Conservation (phyloP, 2,113 vertebrate genomes). For the Morone saxatilis region DNA sequence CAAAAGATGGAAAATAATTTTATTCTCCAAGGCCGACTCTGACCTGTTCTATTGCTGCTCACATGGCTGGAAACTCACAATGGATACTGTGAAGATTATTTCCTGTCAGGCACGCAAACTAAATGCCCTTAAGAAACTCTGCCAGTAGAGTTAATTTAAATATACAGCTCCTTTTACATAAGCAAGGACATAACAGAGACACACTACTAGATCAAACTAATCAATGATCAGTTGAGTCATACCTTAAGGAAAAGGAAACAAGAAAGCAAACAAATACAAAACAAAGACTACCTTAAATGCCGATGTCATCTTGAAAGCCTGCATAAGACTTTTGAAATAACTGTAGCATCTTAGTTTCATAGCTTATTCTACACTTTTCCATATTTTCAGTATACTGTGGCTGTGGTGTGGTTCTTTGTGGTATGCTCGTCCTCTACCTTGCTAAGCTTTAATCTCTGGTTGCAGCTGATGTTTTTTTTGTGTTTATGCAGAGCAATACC, state of each 20-base stretch:
- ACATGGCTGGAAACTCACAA: not conserved
- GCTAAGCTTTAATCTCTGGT: not conserved
- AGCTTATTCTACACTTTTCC: not conserved
- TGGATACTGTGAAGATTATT: not conserved
- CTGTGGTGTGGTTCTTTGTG: not conserved
- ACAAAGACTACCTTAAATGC: not conserved
- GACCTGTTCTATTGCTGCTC: not conserved
- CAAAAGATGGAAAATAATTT: not conserved
- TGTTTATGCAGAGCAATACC: not conserved
- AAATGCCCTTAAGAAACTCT: not conserved
- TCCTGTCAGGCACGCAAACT: not conserved
- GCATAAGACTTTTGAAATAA: not conserved
- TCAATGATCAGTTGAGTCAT: not conserved
- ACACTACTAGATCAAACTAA: not conserved
- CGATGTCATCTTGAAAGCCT: not conserved
- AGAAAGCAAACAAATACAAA: not conserved
- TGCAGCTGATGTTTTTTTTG: not conserved
- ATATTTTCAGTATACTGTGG: not conserved
- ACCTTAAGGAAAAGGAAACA: not conserved
- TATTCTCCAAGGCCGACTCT: conserved; percentile 12
- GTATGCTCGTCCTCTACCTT: not conserved
- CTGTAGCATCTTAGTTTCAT: not conserved
- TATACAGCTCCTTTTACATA: not conserved
- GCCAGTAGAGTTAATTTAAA: not conserved
- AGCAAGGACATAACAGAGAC: not conserved